These are phyloP conservation scores for Anthopleura xanthogrammica DNA, from an alignment of 92 coral and sea anemone genomes.

Conservation along the genomic window DNA sequence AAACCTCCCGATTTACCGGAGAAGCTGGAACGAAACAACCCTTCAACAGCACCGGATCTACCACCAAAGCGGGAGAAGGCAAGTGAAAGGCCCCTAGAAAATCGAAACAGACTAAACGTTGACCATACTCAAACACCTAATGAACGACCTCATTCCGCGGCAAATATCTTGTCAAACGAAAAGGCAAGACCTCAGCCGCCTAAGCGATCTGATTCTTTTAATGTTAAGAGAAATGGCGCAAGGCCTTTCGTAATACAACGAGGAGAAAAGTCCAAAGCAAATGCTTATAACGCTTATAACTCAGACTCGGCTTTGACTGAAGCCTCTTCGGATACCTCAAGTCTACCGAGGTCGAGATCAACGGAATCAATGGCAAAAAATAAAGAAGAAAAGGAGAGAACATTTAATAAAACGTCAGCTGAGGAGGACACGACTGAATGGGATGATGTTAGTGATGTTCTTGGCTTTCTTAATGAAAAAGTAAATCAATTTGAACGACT, in stretches of 20 bases:
- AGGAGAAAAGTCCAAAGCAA: slow-evolving; percentile 46
- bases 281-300: slow-evolving; percentile 70
- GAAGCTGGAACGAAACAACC: slow-evolving; percentile 23
- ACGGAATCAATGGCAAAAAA: slow-evolving; percentile 16
- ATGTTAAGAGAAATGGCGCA: slow-evolving; percentile 39
- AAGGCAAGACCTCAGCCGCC: slow-evolving; percentile 82
- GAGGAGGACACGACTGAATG: slow-evolving; percentile 51
- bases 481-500: slow-evolving; percentile 88
- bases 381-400: slow-evolving; percentile 26
- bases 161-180: slow-evolving; percentile 28
- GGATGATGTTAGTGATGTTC: slow-evolving; percentile 91
- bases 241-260: slow-evolving; percentile 36
- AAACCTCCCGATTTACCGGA: slow-evolving; percentile 23
- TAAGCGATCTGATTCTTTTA: slow-evolving; percentile 84
- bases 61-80: slow-evolving; percentile 24
- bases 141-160: slow-evolving; percentile 24
- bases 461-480: slow-evolving; percentile 85
- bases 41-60: background rate
- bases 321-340: slow-evolving; percentile 17
- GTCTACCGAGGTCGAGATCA: slow-evolving; percentile 16
- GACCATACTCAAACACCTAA: slow-evolving; percentile 2
- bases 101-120: slow-evolving; percentile 19
- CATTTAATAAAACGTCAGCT: slow-evolving; percentile 43
- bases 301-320: slow-evolving; percentile 37
- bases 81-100: slow-evolving; percentile 9